Conservation (phyloP, 2,888 invertebrate species). For the Perithous albicinctus region DNA sequence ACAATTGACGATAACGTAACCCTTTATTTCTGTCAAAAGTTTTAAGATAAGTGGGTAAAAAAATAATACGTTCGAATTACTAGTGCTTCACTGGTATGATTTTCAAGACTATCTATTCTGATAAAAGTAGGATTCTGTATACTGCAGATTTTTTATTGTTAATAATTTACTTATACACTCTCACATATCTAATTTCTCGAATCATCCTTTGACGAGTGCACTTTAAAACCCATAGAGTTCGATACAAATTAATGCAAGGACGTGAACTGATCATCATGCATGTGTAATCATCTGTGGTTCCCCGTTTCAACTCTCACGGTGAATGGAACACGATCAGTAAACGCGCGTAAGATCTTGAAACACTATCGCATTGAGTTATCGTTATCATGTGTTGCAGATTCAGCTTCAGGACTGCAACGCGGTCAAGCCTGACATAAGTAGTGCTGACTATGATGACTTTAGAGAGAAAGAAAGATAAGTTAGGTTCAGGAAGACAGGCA, state of each 20-base stretch:
- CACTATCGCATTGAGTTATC: slow-evolving; percentile 25
- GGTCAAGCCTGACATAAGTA: slow-evolving; percentile 9
- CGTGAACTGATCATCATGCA: not conserved
- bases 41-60: too few species aligned
- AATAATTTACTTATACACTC: too few species aligned
- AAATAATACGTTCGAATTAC: too few species aligned
- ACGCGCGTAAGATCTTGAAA: slow-evolving; percentile 18
- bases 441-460: slow-evolving; percentile 10
- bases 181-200: not conserved
- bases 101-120: too few species aligned
- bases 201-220: not conserved
- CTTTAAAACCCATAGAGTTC: not conserved
- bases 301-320: not conserved
- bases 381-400: slow-evolving; percentile 9
- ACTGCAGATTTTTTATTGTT: too few species aligned
- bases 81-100: too few species aligned
- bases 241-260: not conserved
- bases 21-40: too few species aligned
- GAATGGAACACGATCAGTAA: slow-evolving; percentile 7
- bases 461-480: not conserved
- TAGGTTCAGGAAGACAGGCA: not conserved
- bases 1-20: too few species aligned
- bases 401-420: slow-evolving; percentile 1
- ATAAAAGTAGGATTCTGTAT: too few species aligned
- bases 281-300: not conserved